Conservation (phyloP, 2,888 invertebrate species). For the Drosophila greeni region DNA sequence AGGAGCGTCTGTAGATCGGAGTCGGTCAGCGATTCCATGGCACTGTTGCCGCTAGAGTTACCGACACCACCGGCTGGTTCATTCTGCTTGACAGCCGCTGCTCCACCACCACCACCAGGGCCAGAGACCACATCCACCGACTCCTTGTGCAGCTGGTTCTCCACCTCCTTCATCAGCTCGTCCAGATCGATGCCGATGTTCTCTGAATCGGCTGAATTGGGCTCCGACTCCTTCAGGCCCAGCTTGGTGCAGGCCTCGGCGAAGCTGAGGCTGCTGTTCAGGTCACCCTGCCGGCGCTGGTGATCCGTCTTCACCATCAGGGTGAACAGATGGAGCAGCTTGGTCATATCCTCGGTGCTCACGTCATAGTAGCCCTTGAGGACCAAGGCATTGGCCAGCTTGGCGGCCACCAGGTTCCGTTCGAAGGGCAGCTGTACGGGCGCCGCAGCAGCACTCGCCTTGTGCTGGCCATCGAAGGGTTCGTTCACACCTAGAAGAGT, state of each 20-base stretch:
- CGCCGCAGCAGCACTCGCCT: constrained; percentile 9
- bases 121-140: constrained; percentile 22
- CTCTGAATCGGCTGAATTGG: background rate
- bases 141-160: constrained; percentile 61
- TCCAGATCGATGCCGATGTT: constrained; percentile 53
- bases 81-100: background rate
- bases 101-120: too few species aligned
- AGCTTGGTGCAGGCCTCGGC: constrained; percentile 28
- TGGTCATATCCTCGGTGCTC: constrained; percentile 87
- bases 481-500: constrained; percentile 15
- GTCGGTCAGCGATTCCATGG: constrained; percentile 88
- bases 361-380: constrained; percentile 90
- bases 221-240: constrained; percentile 5
- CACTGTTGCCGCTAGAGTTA: constrained; percentile 73
- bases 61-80: constrained; percentile 20
- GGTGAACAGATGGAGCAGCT: constrained; percentile 88
- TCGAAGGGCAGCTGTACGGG: constrained; percentile 80
- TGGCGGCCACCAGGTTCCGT: constrained; percentile 88
- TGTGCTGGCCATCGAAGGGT: constrained; percentile 3
- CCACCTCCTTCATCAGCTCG: constrained; percentile 67
- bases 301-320: constrained; percentile 81
- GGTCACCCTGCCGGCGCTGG: constrained; percentile 18
- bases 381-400: constrained; percentile 88
- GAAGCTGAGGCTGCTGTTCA: constrained; percentile 31
- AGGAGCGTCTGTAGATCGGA: constrained; percentile 88